Percentiles rank a stretch among this genome's conserved stretches.
These are phyloP conservation scores for Athalia cordata DNA, from an alignment of 2,888 invertebrate genomes.

Conservation along the genomic window DNA sequence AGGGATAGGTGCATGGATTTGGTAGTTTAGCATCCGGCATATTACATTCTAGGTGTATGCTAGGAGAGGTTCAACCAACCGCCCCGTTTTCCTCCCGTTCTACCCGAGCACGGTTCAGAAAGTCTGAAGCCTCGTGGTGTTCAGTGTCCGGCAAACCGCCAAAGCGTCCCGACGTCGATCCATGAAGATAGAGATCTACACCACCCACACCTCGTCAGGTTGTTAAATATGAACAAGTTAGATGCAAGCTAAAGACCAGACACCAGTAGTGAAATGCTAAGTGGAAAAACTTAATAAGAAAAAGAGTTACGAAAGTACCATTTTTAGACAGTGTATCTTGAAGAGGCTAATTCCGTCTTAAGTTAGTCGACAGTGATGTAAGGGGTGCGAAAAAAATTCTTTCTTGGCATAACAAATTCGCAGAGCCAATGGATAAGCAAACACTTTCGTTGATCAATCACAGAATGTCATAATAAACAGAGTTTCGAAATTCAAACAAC, in stretches of 20 bases:
- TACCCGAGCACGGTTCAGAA: background rate
- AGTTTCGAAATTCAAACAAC: background rate
- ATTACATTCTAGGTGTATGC: background rate
- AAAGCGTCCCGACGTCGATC: slow-evolving; percentile 47
- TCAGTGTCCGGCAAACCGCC: slow-evolving; percentile 49
- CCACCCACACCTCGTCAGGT: background rate
- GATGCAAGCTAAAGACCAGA: background rate
- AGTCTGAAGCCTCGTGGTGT: slow-evolving; percentile 9
- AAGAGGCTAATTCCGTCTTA: too few species aligned
- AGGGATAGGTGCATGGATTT: slow-evolving; percentile 36
- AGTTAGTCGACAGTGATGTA: too few species aligned
- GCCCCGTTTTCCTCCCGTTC: background rate
- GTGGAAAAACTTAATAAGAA: too few species aligned
- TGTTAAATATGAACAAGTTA: background rate
- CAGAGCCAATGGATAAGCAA: background rate
- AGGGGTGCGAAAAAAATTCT: too few species aligned
- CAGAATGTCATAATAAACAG: slow-evolving; percentile 11
- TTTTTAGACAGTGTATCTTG: too few species aligned
- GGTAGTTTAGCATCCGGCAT: slow-evolving; percentile 41
- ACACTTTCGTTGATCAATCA: slow-evolving; percentile 13
- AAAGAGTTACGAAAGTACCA: too few species aligned
- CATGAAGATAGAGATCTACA: slow-evolving; percentile 1
- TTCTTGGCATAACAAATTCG: too few species aligned
- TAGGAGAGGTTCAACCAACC: background rate
- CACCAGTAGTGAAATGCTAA: too few species aligned